Percentiles rank a stretch among this genome's conserved stretches.
Conservation (phyloP, 2,888 invertebrate species). For the Ptycholaimellus sp. region DNA sequence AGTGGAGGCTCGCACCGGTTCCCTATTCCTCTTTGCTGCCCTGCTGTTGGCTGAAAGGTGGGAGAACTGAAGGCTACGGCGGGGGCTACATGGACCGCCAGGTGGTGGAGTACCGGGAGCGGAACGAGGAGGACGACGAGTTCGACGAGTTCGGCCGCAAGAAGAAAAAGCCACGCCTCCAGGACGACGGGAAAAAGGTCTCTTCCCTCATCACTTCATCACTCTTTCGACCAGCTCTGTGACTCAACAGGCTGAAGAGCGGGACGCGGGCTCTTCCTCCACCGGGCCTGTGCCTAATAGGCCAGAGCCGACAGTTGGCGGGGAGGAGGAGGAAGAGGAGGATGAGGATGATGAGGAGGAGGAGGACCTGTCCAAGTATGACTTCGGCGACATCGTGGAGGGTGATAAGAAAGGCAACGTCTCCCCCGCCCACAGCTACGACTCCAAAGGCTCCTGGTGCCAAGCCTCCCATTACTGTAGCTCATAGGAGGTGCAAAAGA, state of each 20-base stretch:
- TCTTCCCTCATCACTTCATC: no score
- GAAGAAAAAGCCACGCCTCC: slow-evolving; percentile 11
- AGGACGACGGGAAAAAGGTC: not conserved
- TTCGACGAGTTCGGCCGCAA: slow-evolving; percentile 49
- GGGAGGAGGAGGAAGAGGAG: slow-evolving; percentile 9
- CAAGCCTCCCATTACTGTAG: no score
- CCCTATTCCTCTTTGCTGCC: not conserved
- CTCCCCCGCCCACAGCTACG: no score
- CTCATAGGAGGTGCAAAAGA: no score
- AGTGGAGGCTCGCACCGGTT: slow-evolving; percentile 46
- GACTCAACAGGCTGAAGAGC: not conserved
- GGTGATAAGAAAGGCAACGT: no score
- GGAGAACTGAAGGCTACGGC: slow-evolving; percentile 27
- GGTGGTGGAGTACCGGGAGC: slow-evolving; percentile 66
- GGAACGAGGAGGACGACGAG: slow-evolving; percentile 66
- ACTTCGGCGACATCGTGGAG: slow-evolving; percentile 7
- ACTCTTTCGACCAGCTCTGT: no score
- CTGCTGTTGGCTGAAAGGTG: not conserved
- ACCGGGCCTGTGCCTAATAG: not conserved
- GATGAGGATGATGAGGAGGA: slow-evolving; percentile 12
- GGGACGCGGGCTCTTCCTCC: not conserved
- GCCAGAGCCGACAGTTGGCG: not conserved
- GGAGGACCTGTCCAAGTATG: slow-evolving; percentile 17
- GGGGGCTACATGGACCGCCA: slow-evolving; percentile 35
- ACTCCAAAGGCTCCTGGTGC: no score